These are phyloP conservation scores for Drosophila yakuba DNA, from an alignment of 1,140 invertebrate genomes.

Conservation along the genomic window DNA sequence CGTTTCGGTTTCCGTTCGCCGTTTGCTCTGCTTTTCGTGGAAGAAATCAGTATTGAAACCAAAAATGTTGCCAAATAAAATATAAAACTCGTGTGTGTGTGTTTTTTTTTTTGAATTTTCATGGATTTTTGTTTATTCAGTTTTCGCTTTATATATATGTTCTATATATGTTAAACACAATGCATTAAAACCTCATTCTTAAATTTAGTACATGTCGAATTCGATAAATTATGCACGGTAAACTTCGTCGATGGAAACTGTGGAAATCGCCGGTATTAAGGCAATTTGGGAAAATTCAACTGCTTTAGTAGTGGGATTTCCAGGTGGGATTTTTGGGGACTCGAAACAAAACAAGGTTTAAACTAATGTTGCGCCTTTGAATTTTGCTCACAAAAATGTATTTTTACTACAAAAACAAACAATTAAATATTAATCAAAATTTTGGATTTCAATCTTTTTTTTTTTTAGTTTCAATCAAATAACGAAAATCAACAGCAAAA, in stretches of 20 bases:
- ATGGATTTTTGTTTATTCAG: slow-evolving; percentile 53
- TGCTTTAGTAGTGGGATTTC: slow-evolving; percentile 38
- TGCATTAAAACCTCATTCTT: slow-evolving; percentile 43
- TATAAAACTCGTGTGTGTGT: slow-evolving; percentile 64
- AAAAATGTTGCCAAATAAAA: slow-evolving; percentile 53
- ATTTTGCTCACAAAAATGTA: slow-evolving; percentile 67
- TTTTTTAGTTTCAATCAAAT: slow-evolving; percentile 62
- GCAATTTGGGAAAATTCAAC: slow-evolving; percentile 2
- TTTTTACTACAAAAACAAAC: slow-evolving; percentile 76
- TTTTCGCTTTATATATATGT: slow-evolving; percentile 54
- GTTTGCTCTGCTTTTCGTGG: slow-evolving; percentile 23
- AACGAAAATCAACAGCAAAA: slow-evolving; percentile 82
- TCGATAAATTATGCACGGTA: slow-evolving; percentile 71
- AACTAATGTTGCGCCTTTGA: slow-evolving; percentile 64
- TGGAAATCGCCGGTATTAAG: slow-evolving; percentile 22
- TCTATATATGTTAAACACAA: slow-evolving; percentile 65
- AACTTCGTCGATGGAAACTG: slow-evolving; percentile 56
- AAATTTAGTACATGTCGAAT: slow-evolving; percentile 45
- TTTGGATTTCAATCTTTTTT: slow-evolving; percentile 34
- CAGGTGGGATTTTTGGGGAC: slow-evolving; percentile 14
- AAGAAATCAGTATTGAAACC: slow-evolving; percentile 10
- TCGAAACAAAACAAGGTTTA: slow-evolving; percentile 45
- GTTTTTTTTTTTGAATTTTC: slow-evolving; percentile 58
- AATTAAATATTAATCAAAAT: slow-evolving; percentile 78
- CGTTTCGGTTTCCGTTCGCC: slow-evolving; percentile 29